These are phyloP conservation scores for Acrocephalus kingi DNA, from an alignment of 2,113 vertebrate genomes.

Conservation along the genomic window DNA sequence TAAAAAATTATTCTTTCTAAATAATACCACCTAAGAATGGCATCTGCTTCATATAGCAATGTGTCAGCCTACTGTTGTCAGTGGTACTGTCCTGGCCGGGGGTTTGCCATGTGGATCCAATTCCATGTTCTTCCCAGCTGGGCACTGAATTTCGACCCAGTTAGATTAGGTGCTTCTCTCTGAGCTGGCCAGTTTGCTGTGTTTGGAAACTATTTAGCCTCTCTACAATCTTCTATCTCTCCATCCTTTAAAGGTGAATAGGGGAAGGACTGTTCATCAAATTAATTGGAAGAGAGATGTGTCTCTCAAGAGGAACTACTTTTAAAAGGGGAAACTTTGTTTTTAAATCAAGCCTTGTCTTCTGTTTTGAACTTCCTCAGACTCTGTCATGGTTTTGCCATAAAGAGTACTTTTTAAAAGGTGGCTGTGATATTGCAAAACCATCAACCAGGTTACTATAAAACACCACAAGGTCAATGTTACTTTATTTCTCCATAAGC, in stretches of 20 bases:
- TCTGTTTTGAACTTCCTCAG: background rate
- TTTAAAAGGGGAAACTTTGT: background rate
- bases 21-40: background rate
- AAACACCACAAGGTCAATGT: background rate
- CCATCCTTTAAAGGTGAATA: background rate
- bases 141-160: background rate
- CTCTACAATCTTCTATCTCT: background rate
- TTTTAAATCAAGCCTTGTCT: background rate
- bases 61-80: background rate
- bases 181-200: background rate
- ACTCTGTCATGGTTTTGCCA: background rate
- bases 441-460: background rate
- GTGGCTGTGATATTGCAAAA: background rate
- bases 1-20: background rate
- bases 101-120: background rate
- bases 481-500: background rate
- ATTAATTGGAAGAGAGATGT: background rate
- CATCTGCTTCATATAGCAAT: background rate
- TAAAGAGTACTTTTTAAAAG: background rate
- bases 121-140: background rate
- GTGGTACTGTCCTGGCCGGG: background rate
- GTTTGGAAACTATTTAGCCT: background rate
- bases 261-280: background rate
- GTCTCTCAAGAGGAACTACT: background rate
- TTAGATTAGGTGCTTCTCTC: background rate